These are phyloP conservation scores for Marisa cornuarietis DNA, from an alignment of 1,140 invertebrate species.

Conservation along the genomic window DNA sequence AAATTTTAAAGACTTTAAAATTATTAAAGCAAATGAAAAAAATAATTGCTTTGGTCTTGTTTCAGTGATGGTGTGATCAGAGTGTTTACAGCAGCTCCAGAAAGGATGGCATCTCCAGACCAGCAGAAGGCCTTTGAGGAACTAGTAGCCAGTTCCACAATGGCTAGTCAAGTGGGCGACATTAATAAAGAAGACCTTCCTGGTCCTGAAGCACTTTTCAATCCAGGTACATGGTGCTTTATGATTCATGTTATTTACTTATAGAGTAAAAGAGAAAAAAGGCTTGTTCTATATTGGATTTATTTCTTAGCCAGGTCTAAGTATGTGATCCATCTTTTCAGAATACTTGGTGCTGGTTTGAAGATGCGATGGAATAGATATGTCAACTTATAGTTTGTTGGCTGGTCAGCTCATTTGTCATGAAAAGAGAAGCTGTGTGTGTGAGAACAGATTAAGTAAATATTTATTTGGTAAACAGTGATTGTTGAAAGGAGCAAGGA, in stretches of 20 bases:
- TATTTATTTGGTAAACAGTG: conserved; percentile 66
- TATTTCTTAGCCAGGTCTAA: no score
- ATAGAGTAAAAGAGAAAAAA: no score
- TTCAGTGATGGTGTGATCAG: conserved; percentile 85
- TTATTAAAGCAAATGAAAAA: neutral
- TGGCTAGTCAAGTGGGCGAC: conserved; percentile 76
- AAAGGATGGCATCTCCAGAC: conserved; percentile 74
- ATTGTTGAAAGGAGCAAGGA: no score
- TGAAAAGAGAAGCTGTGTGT: no score
- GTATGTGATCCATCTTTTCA: no score
- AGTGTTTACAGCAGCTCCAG: conserved; percentile 80
- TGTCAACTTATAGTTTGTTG: no score
- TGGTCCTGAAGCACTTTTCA: conserved; percentile 77
- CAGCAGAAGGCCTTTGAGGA: conserved; percentile 77
- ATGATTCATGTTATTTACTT: no score
- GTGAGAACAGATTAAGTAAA: no score
- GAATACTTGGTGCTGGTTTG: no score
- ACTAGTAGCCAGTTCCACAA: conserved; percentile 73
- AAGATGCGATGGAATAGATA: no score
- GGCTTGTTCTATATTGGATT: no score
- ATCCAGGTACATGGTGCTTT: conserved; percentile 72
- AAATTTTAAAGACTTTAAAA: neutral
- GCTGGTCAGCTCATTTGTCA: no score
- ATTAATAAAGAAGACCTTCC: conserved; percentile 87
- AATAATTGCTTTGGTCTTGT: neutral